phyloP scores from a whole-genome alignment of 2,888 invertebrate species.

The Ametastegia equiseti region DNA sequence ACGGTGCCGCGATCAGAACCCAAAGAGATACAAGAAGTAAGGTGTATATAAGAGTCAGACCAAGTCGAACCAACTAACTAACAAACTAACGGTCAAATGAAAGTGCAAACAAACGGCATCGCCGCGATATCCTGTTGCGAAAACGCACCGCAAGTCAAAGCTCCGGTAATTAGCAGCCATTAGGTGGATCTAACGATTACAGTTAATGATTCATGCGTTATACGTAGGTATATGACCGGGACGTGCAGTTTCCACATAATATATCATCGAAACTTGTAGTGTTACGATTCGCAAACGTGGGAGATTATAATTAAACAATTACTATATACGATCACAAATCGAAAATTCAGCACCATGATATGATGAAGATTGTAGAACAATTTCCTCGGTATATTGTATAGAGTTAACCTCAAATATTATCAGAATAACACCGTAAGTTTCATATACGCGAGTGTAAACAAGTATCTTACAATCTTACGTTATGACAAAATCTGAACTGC shows the following conservation, averaged over 20 bases:
- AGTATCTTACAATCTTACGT: too few species aligned
- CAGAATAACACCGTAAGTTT: too few species aligned
- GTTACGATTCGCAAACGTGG: too few species aligned
- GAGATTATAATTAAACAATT: too few species aligned
- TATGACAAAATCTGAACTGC: too few species aligned
- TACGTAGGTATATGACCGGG: background rate
- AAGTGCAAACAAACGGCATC: conserved; percentile 48
- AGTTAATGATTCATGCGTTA: conserved; percentile 38
- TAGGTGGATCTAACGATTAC: conserved; percentile 43
- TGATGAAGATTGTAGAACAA: too few species aligned
- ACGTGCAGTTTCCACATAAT: background rate
- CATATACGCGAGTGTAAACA: too few species aligned
- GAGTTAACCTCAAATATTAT: too few species aligned
- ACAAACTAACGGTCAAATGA: conserved; percentile 47
- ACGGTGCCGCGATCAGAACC: background rate
- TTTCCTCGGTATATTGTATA: too few species aligned
- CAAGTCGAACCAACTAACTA: conserved; percentile 35
- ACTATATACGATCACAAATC: too few species aligned
- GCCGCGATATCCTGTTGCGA: conserved; percentile 44
- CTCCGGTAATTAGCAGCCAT: conserved; percentile 47
- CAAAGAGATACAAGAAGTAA: background rate
- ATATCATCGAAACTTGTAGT: too few species aligned
- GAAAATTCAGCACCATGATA: too few species aligned
- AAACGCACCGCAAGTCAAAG: conserved; percentile 22
- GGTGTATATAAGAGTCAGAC: conserved; percentile 15